A percentile compares a stretch with the other conserved stretches of the same genome.
phyloP scores from a whole-genome alignment of 2,888 invertebrate species.

The Aphrophora alni region DNA sequence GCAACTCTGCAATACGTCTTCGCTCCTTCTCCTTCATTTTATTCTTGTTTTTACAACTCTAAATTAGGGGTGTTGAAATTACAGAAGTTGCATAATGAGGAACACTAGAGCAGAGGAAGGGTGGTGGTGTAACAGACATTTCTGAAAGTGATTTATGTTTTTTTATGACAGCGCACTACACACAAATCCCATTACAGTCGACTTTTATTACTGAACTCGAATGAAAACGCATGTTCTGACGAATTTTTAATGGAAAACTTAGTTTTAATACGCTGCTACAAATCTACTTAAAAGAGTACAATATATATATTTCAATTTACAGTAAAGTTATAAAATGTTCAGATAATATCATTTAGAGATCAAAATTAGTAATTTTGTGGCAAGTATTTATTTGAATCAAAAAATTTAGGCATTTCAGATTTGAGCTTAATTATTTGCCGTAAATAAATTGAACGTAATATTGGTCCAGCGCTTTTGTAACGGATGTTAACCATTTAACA shows the following conservation, averaged over 20 bases:
- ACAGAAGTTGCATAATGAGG: conserved; percentile 6
- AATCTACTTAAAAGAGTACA: background rate
- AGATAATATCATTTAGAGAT: no score
- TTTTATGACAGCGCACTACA: conserved; percentile 4
- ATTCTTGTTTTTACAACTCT: background rate
- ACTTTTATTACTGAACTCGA: background rate
- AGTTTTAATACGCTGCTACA: background rate
- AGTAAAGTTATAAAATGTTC: background rate
- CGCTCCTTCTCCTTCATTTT: background rate
- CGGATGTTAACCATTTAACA: no score
- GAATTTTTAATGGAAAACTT: conserved; percentile 5
- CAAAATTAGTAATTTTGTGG: no score
- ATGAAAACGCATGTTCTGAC: background rate
- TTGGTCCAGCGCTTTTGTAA: no score
- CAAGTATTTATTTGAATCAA: no score
- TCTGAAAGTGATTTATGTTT: background rate
- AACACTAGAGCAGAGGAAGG: background rate
- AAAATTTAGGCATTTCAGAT: no score
- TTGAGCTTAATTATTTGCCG: no score
- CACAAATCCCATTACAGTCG: background rate
- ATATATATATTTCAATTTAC: background rate
- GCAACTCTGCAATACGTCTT: no score
- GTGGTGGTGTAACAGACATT: background rate
- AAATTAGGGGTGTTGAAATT: conserved; percentile 9
- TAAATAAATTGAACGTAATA: no score